Evolutionary conservation across 2,888 invertebrate genomes (phyloP).

Genomic region (Nebria salina): DNA sequence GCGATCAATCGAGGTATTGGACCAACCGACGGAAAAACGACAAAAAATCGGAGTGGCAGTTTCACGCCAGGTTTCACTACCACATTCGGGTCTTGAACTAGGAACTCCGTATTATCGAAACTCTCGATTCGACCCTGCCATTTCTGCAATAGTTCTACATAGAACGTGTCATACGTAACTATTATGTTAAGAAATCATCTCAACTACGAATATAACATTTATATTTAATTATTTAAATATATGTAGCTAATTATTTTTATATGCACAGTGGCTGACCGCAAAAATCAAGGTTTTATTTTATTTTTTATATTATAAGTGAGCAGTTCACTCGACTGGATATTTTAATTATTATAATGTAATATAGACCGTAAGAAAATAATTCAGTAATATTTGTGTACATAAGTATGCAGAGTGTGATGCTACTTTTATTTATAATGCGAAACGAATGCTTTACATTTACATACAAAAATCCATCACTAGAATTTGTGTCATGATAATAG

Average conservation of each 20-base stretch:
- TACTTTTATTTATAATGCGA: too few relatives aligned
- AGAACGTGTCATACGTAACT: neutral
- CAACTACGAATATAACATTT: neutral
- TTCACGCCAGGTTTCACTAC: conserved; percentile 17
- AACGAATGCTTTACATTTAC: too few relatives aligned
- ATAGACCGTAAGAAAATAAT: too few relatives aligned
- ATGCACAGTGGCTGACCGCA: neutral
- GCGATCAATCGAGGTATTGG: conserved; percentile 26
- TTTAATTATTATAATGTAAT: too few relatives aligned
- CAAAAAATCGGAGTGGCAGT: conserved; percentile 20
- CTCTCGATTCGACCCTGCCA: conserved; percentile 7
- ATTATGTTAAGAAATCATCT: neutral
- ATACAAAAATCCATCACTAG: too few relatives aligned
- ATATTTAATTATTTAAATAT: neutral
- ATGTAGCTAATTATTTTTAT: neutral
- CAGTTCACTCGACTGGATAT: too few relatives aligned
- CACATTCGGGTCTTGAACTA: conserved; percentile 15
- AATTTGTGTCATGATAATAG: too few relatives aligned
- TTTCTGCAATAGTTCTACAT: conserved; percentile 10
- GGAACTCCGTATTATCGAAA: conserved; percentile 29
- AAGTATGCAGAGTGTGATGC: too few relatives aligned
- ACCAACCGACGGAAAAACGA: conserved; percentile 14
- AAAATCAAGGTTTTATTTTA: neutral
- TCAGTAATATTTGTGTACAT: too few relatives aligned
- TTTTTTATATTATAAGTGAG: neutral